Evolutionary conservation across 2,113 vertebrate species (phyloP).

Genomic region (Podiceps cristatus): DNA sequence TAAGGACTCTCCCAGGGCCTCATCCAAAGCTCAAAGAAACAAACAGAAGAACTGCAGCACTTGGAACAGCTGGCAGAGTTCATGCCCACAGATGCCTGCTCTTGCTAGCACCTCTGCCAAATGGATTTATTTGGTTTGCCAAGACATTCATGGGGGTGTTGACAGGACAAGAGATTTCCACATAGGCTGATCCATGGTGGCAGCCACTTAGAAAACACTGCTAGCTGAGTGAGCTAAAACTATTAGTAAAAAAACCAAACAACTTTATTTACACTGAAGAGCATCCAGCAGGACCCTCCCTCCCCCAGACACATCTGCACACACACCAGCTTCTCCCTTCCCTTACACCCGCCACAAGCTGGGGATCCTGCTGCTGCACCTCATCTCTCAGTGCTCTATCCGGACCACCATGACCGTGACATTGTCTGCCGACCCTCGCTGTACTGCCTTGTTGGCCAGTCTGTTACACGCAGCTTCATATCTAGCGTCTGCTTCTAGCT

Average conservation of each 20-base stretch:
- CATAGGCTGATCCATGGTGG: neutral
- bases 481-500: slow-evolving; percentile 67
- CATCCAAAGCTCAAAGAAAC: neutral
- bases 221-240: neutral
- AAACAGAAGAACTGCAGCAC: neutral
- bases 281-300: neutral
- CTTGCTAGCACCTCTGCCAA: neutral
- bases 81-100: neutral
- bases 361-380: neutral
- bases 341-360: neutral
- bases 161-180: neutral
- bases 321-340: neutral
- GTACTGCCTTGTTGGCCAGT: slow-evolving; percentile 91
- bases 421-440: slow-evolving; percentile 92
- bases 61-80: neutral
- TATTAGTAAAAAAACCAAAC: slow-evolving; percentile 35
- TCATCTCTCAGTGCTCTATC: slow-evolving; percentile 78
- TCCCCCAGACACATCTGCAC: neutral
- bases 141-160: neutral
- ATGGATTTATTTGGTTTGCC: neutral
- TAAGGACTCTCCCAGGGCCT: neutral
- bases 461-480: slow-evolving; percentile 89
- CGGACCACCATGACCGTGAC: slow-evolving; percentile 92
- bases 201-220: neutral
- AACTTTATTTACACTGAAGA: slow-evolving; percentile 81